Conservation (phyloP, 1,140 invertebrate species). For the Pogonomyrmex barbatus region DNA sequence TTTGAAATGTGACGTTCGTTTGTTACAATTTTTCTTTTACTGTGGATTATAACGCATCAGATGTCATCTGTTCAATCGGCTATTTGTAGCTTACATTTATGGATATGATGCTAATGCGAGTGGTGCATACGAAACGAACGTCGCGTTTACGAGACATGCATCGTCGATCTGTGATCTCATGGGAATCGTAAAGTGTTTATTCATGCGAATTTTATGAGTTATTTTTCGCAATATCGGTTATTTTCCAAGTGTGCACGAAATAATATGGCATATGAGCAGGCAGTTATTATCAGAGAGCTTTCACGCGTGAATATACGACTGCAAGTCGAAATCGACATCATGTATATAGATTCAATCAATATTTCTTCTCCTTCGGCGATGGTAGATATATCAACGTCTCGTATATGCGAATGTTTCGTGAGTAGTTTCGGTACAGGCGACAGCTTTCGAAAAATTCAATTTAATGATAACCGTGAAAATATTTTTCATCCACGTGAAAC, state of each 20-base stretch:
- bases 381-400: neutral
- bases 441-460: neutral
- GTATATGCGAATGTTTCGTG: constrained; percentile 18
- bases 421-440: neutral
- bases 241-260: constrained; percentile 9
- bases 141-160: constrained; percentile 4
- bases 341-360: constrained; percentile 38
- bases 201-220: constrained; percentile 47
- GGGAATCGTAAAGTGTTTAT: constrained; percentile 18
- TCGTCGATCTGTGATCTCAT: constrained; percentile 2
- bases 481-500: constrained; percentile 1
- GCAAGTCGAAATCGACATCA: constrained; percentile 18
- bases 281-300: constrained; percentile 31
- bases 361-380: neutral
- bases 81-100: constrained; percentile 30
- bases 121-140: neutral
- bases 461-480: constrained; percentile 30
- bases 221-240: constrained; percentile 34
- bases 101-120: constrained; percentile 3
- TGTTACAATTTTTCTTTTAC: neutral
- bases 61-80: constrained; percentile 25
- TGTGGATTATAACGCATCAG: neutral
- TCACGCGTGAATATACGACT: constrained; percentile 8
- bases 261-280: neutral
- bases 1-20: neutral